Evolutionary conservation across 2,113 vertebrate genomes (phyloP).

Genomic region (Anseranas semipalmata): DNA sequence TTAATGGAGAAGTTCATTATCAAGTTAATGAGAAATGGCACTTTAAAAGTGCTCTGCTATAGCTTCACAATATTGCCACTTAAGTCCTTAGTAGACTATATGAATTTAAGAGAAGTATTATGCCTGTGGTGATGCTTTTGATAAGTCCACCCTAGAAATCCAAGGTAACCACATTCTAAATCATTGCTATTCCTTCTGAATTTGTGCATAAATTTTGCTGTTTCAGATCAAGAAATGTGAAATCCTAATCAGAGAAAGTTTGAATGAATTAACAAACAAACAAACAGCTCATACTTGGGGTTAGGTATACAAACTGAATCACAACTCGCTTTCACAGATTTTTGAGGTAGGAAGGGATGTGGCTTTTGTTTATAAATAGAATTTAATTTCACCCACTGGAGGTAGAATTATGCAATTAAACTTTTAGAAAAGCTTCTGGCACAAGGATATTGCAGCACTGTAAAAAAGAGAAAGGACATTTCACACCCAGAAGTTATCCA

Average conservation of each 20-base stretch:
- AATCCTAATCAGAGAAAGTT: not conserved
- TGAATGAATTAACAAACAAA: not conserved
- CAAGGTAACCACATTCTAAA: not conserved
- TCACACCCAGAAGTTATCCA: slow-evolving; percentile 71
- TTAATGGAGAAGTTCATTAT: slow-evolving; percentile 31
- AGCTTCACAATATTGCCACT: not conserved
- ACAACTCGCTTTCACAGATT: not conserved
- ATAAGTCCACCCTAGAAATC: not conserved
- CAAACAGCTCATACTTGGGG: too few relatives aligned
- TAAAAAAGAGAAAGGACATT: slow-evolving; percentile 65
- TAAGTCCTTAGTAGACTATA: not conserved
- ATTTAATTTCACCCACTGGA: slow-evolving; percentile 21
- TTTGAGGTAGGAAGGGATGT: not conserved
- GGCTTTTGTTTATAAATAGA: slow-evolving; percentile 56
- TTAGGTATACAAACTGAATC: not conserved
- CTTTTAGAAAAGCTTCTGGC: slow-evolving; percentile 51
- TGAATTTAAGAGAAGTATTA: not conserved
- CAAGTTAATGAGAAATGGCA: slow-evolving; percentile 17
- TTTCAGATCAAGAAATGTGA: not conserved
- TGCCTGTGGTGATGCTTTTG: not conserved
- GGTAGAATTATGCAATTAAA: slow-evolving; percentile 58
- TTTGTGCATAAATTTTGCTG: not conserved
- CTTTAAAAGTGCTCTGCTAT: slow-evolving; percentile 4
- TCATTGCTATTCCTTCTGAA: not conserved
- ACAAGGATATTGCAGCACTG: slow-evolving; percentile 47